Evolutionary conservation across 1,140 invertebrate genomes (phyloP).

Genomic region (Cylas formicarius): DNA sequence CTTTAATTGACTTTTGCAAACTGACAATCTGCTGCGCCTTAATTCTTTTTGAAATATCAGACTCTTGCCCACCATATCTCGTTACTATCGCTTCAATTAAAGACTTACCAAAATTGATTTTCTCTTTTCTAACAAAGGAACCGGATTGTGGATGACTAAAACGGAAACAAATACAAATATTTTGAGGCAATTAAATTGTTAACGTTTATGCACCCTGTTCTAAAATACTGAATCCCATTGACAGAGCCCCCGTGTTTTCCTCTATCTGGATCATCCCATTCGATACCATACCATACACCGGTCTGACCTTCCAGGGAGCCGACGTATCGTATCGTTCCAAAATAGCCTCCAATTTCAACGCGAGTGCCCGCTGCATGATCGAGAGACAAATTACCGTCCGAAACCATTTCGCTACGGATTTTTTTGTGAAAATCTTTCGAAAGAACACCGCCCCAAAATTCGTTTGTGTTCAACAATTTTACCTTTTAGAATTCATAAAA

Average conservation of each 20-base stretch:
- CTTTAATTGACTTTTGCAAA: constrained; percentile 59
- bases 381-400: not conserved
- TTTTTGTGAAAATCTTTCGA: constrained; percentile 6
- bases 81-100: constrained; percentile 64
- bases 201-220: constrained; percentile 52
- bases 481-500: no score
- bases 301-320: constrained; percentile 49
- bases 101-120: constrained; percentile 62
- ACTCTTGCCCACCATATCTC: constrained; percentile 62
- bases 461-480: no score
- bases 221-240: constrained; percentile 75
- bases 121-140: constrained; percentile 78
- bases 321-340: constrained; percentile 46
- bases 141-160: constrained; percentile 61
- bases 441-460: no score
- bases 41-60: constrained; percentile 49
- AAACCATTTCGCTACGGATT: constrained; percentile 13
- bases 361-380: constrained; percentile 28
- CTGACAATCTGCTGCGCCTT: constrained; percentile 55
- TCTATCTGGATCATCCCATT: constrained; percentile 82
- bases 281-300: constrained; percentile 77
- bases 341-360: constrained; percentile 36
- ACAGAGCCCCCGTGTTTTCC: constrained; percentile 88
- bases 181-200: constrained; percentile 1
- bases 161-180: constrained; percentile 20